These are phyloP conservation scores for Drosophila prosaltans DNA, from an alignment of 1,140 invertebrate species.

Conservation along the genomic window DNA sequence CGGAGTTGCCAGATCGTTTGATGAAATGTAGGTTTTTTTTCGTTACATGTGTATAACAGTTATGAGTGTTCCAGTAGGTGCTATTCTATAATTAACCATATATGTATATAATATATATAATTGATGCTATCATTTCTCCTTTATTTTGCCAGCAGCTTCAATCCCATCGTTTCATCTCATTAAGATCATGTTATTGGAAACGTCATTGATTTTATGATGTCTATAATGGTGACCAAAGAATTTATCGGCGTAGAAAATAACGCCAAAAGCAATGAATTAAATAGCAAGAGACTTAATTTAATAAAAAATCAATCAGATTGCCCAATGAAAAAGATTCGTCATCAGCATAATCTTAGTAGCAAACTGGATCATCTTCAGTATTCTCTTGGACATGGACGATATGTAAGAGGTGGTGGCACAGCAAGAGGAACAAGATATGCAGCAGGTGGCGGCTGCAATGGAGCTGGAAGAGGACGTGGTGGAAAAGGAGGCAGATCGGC, in stretches of 20 bases:
- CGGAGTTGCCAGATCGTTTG: too few relatives aligned
- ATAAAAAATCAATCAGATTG: slow-evolving; percentile 9
- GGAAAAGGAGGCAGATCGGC: slow-evolving; percentile 20
- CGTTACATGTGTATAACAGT: too few relatives aligned
- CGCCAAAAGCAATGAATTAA: slow-evolving; percentile 45
- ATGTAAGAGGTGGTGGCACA: neutral
- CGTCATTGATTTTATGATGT: slow-evolving; percentile 58
- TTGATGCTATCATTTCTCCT: neutral
- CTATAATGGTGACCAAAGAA: slow-evolving; percentile 45
- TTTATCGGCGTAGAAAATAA: slow-evolving; percentile 43
- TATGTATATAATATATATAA: neutral
- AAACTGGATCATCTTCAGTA: slow-evolving; percentile 57
- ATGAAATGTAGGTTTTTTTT: too few relatives aligned
- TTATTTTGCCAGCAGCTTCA: slow-evolving; percentile 8
- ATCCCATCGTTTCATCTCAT: neutral
- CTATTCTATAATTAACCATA: neutral
- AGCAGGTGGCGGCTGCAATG: neutral
- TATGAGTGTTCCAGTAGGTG: too few relatives aligned
- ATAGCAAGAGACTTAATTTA: slow-evolving; percentile 20
- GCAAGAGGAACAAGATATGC: slow-evolving; percentile 8
- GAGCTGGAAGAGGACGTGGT: too few relatives aligned
- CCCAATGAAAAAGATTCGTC: neutral
- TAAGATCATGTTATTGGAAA: slow-evolving; percentile 52
- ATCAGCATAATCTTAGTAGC: slow-evolving; percentile 19
- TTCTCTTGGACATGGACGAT: slow-evolving; percentile 6